Evolutionary conservation across 2,888 invertebrate species (phyloP), one percentile per base, ranked within the genome.

Genomic region (Cosmia trapezina): DNA sequence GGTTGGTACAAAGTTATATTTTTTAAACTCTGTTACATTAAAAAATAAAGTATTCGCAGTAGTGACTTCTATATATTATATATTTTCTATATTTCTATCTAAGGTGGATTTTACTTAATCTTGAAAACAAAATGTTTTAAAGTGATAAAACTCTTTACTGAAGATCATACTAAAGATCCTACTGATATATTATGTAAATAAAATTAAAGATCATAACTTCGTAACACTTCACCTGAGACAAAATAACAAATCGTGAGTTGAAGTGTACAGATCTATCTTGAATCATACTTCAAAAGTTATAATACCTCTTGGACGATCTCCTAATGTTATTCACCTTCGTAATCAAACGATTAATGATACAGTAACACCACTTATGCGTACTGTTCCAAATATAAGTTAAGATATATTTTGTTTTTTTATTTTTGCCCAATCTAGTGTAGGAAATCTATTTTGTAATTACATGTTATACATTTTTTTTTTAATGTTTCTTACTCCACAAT

Each of bases 261-360:
- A 47, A 22, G 37, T 22, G 19, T 47, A 17, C n/a, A 28, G 14
- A 19, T 19, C 14, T 14, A n/a, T 22, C 47, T 70, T 59, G 19
- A 41, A 51, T 41, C 54, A 56, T 12, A 43, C 83, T 72, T 63
- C 28, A 56, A 54, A 78, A 53, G 59, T 63, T 71, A 57, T 65
- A 37, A 63, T 72, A 72, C 59, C 62, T 79, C 79, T 79, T 67
- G 41, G 63, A 11, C 9, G 62, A 66, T 17, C 80, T 63, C 28
- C 14, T 53, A 41, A 60, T 67, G 83, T 73, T 83, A 63, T 79
- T 79, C 62, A 79, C 80, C 74, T 83, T 22, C 45, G 37, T 19
- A 51, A 79, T 79, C n/a, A 56, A 67, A 60, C 41, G 41, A 41
- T 79, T 43, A 53, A 41, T 53, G 43, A 62, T 57, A 64, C 2